Evolutionary conservation across 2,797 vertebrate species (phyloP), one percentile per base, ranked within the genome.

Genomic region (Triplophysa yarkandensis): DNA sequence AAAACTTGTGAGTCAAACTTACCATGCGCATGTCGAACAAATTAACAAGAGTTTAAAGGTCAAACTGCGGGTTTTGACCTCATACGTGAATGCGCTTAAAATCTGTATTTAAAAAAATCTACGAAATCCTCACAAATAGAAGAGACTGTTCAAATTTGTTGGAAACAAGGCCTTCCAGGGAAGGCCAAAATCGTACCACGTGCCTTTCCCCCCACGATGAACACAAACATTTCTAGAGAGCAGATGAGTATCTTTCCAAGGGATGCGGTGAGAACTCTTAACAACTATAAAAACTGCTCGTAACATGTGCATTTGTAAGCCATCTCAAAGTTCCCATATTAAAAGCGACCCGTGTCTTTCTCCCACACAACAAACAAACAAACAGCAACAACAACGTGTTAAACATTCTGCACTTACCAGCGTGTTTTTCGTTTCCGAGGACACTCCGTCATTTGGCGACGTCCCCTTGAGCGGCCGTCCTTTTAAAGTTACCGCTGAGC

Each of bases 401-500:
- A n/a, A n/a, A n/a, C n/a, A 54, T 41, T 6, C 13, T 3, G 10
- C 8, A n/a, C 57, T 11, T n/a, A 3, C 55, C 44, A 13, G n/a
- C 4, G 19, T 36, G 6, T n/a, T 41, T 21, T 72, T 11, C 34
- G 28, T 23, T 21, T 55, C n/a, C 5, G 2, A 39, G 19, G 2
- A 2, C 9, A 14, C 6, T 41, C 6, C 17, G n/a, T 6, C 9
- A 28, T 83, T 82, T 64, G 21, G 23, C 14, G 69, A 57, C 78
- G 74, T 55, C 81, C 80, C 85, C 81, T 82, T 44, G 66, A 3
- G 23, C 27, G n/a, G 68, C 41, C 41, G 79, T 80, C 80, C 67
- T 78, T 93, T 92, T 90, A 83, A 93, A 92, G 88, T 92, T 92
- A 83, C 90, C 92, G 90, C 91, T 89, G 88, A 65, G 78, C 67